phyloP scores from a whole-genome alignment of 2,888 invertebrate genomes.

The Lycocerus yunnanus region DNA sequence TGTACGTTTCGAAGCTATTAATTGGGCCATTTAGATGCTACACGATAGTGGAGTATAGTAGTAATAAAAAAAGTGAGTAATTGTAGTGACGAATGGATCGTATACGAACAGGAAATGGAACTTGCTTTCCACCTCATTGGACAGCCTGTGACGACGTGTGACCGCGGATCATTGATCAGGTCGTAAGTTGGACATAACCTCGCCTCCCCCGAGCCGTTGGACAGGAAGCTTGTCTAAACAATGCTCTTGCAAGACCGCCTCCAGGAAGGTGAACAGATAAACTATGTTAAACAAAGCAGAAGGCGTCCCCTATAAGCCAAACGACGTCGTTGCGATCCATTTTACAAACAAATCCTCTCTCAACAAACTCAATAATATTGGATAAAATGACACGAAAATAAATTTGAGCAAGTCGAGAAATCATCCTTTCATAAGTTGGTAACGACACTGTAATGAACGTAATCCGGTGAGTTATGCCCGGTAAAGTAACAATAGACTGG shows the following conservation, averaged over 20 bases:
- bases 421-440: conserved; percentile 5
- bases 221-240: conserved; percentile 31
- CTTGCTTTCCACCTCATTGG: conserved; percentile 48
- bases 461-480: conserved; percentile 39
- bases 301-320: conserved; percentile 17
- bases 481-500: conserved; percentile 40
- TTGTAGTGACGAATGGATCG: conserved; percentile 37
- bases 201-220: conserved; percentile 19
- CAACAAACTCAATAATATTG: background rate
- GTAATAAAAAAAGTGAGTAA: conserved; percentile 32
- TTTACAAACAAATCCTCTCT: background rate
- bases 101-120: conserved; percentile 44
- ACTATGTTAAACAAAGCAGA: conserved; percentile 21
- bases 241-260: conserved; percentile 17
- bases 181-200: conserved; percentile 21
- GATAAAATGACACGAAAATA: conserved; percentile 5
- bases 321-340: background rate
- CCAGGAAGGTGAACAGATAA: conserved; percentile 23
- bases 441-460: conserved; percentile 34
- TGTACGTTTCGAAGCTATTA: background rate
- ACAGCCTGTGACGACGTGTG: conserved; percentile 47
- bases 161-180: conserved; percentile 47
- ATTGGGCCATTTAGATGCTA: background rate
- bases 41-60: background rate
- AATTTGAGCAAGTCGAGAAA: background rate